Base-by-base conservation (phyloP, 2,888 invertebrate species). In the Lepidochrysops patricia region DNA sequence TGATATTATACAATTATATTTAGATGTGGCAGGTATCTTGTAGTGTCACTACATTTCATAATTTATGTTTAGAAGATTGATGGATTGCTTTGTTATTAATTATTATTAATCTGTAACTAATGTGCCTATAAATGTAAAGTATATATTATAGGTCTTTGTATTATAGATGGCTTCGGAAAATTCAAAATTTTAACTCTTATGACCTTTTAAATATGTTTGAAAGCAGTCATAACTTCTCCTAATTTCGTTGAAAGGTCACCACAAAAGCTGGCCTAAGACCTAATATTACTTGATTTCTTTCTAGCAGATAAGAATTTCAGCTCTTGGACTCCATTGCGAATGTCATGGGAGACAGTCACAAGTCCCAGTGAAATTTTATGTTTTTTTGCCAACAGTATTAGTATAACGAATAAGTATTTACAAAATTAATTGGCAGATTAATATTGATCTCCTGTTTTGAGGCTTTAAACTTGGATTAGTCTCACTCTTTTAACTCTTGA, bases 91-190 rank as follows among this genome's bases (percentile, higher is more conserved):
- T 79, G 79, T 84, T 87, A 32, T 54, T 54, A 54, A 54, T 54
- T 54, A 54, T 54, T 32, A 54, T 54, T 84, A 80, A 83, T 83
- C 79, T 82, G 78, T 83, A 86, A 88, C 87, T 85, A 81, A 86
- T 87, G 88, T 88, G 87, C 88, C 88, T 88, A 86, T 87, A 85
- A 85, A 82, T 85, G 79, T 85, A 86, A 88, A 86, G 79, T 88
- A 85, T 82, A 78, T 65, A 65, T 76, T 52, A 82, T 86, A 88
- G 87, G 84, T 82, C 80, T 83, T 68, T 80, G 79, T 82, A 74
- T 82, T 83, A 82, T 82, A 79, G 80, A 84, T 77, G 76, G 79
- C 78, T 81, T 83, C 70, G 7, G 54, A 29, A 29, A 76, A 79
- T 82, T 76, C 66, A 77, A 81, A 84, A 78, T 80, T 82, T 67